Evolutionary conservation across 1,140 invertebrate species (phyloP).

Genomic region (Philopotamus ludificatus): DNA sequence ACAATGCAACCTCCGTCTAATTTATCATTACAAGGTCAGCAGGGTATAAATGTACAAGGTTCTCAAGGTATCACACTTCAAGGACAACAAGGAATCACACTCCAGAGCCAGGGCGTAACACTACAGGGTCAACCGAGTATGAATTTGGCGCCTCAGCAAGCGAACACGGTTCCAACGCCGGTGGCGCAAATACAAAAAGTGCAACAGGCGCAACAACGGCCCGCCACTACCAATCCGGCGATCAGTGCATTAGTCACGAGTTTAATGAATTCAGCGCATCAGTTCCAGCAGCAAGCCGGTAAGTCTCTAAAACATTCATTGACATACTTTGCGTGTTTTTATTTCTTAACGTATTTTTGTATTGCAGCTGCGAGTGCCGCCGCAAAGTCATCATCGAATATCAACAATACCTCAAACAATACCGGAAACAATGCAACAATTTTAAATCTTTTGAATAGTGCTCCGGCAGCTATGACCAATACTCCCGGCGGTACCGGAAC

Average conservation of each 20-base stretch:
- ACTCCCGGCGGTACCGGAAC: slow-evolving; percentile 48
- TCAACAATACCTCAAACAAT: slow-evolving; percentile 45
- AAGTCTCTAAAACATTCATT: slow-evolving; percentile 30
- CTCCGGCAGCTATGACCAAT: slow-evolving; percentile 65
- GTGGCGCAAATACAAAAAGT: slow-evolving; percentile 53
- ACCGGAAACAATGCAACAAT: slow-evolving; percentile 67
- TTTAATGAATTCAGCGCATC: slow-evolving; percentile 76
- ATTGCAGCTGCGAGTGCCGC: slow-evolving; percentile 51
- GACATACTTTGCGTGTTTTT: neutral
- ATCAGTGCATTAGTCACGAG: slow-evolving; percentile 75
- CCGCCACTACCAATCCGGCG: slow-evolving; percentile 69
- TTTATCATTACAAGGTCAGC: slow-evolving; percentile 29
- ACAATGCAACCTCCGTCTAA: slow-evolving; percentile 27
- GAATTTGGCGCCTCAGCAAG: slow-evolving; percentile 28
- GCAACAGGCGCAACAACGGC: slow-evolving; percentile 59
- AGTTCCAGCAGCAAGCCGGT: slow-evolving; percentile 70
- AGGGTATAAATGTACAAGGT: slow-evolving; percentile 30
- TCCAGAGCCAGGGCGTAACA: slow-evolving; percentile 11
- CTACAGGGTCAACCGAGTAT: slow-evolving; percentile 28
- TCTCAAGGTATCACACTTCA: slow-evolving; percentile 19
- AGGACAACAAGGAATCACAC: slow-evolving; percentile 20
- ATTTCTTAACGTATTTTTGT: neutral
- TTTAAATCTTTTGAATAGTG: slow-evolving; percentile 71
- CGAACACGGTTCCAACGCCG: slow-evolving; percentile 17
- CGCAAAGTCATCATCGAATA: slow-evolving; percentile 51